Base-by-base conservation (phyloP, 2,888 invertebrate genomes). In the Eristalinus aeneus region DNA sequence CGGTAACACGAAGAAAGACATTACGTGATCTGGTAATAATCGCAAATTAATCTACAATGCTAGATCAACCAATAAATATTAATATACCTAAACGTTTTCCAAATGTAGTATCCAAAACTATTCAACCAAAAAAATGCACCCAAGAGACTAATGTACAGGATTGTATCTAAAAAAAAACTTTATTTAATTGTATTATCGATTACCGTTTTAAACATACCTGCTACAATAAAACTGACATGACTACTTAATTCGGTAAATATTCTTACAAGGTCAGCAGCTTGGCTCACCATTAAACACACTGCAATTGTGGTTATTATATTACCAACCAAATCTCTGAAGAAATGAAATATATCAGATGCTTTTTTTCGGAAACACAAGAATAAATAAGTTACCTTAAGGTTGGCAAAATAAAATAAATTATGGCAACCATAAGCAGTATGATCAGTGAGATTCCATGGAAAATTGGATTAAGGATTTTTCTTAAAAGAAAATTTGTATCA, bases 121-220 rank as follows among this genome's bases (percentile, higher is more conserved):
- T 96, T 97, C 2, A 97, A 93, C 97, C 97, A 97, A 90, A 97
- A 97, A 92, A 97, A 97, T 68, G 97, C 96, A 36, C 96, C 96
- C 88, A 97, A 91, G 72, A 97, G 93, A 89, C 96, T 96, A 72
- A 96, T 93, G 89, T 96, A 97, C 88, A 96, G 94, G 88, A 97
- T 94, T 6, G 95, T 94, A 93, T 97, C 97, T 96, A 93, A 86
- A 95, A 87, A 89, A 71, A 89, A 84, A 61, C 11, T 20, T 23
- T 3, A 27, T 6, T 54, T 46, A 0, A 36, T 36, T 23, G 4
- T 0, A 2, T 61, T 53, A 22, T 60, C 76, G 23, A 0, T 53
- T 16, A n/a, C 8, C 67, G 54, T 20, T 56, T 34, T 23, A 56
- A 12, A 87, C 92, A 92, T 93, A 96, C 96, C 96, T 90, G 97